phyloP scores from a whole-genome alignment of 2,888 invertebrate species.

The Fissipunctia ypsillon region DNA sequence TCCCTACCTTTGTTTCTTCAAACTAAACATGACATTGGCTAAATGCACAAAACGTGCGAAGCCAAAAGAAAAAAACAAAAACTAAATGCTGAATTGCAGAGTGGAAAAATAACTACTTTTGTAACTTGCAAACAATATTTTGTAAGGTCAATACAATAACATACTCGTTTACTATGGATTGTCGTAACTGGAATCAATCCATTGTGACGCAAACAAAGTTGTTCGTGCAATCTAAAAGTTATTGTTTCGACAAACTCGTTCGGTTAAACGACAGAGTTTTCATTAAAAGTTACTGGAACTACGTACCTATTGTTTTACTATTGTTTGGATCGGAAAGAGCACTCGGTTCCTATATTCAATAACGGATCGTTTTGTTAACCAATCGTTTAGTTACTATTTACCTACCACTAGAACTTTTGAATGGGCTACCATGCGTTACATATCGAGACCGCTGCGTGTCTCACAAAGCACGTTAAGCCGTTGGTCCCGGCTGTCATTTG shows the following conservation, averaged over 20 bases:
- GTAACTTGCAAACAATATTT: too few species aligned
- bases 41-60: too few species aligned
- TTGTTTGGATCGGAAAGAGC: slow-evolving; percentile 25
- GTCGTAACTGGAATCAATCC: slow-evolving; percentile 32
- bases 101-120: too few species aligned
- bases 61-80: too few species aligned
- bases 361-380: not conserved
- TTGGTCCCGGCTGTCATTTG: not conserved
- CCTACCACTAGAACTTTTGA: not conserved
- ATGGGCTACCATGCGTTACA: not conserved
- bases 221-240: slow-evolving; percentile 56
- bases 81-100: too few species aligned
- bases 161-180: not conserved
- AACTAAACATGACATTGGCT: too few species aligned
- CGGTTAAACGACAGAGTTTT: slow-evolving; percentile 54
- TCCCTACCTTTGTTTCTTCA: too few species aligned
- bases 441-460: not conserved
- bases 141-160: not conserved
- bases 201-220: slow-evolving; percentile 34
- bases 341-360: not conserved
- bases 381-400: too few species aligned
- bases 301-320: slow-evolving; percentile 44
- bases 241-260: slow-evolving; percentile 35
- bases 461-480: not conserved
- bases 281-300: slow-evolving; percentile 53